Evolutionary conservation across 2,113 vertebrate genomes (phyloP).

Genomic region (Acrocephalus arundinaceus): DNA sequence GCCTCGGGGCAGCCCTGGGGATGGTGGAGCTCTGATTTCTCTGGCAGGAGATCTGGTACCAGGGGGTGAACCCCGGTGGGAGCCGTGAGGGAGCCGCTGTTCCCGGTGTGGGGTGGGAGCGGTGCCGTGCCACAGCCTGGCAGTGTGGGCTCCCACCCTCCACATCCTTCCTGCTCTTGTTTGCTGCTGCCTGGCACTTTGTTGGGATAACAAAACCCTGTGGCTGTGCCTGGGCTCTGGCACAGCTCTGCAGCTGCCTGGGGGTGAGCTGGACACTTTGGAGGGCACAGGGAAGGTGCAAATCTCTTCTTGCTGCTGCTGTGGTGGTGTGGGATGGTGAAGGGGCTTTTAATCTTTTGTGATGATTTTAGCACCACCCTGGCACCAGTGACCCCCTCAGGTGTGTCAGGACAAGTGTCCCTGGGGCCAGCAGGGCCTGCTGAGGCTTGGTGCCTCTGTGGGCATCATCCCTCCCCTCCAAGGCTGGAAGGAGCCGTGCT

Average conservation of each 20-base stretch:
- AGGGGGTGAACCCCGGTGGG: not conserved
- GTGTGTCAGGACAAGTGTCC: not conserved
- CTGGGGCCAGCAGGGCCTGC: not conserved
- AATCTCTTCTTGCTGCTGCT: not conserved
- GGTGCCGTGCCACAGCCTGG: not conserved
- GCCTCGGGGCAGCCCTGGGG: too few relatives aligned
- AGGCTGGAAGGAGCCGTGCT: not conserved
- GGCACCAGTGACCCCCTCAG: not conserved
- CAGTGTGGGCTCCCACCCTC: not conserved
- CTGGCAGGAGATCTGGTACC: not conserved
- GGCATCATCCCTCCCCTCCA: not conserved
- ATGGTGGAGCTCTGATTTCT: not conserved
- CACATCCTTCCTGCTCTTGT: slow-evolving; percentile 21
- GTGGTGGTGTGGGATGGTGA: not conserved
- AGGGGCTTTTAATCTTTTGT: not conserved
- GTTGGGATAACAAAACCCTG: not conserved
- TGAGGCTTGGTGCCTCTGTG: accelerated
- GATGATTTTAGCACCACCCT: not conserved
- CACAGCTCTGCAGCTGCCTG: not conserved
- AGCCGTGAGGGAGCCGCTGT: not conserved
- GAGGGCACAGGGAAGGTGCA: not conserved
- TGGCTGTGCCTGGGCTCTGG: not conserved
- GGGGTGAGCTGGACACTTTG: accelerated
- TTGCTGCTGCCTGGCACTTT: not conserved
- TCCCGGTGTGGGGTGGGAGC: not conserved